Base-by-base conservation (phyloP, 2,797 vertebrate species). In the Melopsittacus undulatus region DNA sequence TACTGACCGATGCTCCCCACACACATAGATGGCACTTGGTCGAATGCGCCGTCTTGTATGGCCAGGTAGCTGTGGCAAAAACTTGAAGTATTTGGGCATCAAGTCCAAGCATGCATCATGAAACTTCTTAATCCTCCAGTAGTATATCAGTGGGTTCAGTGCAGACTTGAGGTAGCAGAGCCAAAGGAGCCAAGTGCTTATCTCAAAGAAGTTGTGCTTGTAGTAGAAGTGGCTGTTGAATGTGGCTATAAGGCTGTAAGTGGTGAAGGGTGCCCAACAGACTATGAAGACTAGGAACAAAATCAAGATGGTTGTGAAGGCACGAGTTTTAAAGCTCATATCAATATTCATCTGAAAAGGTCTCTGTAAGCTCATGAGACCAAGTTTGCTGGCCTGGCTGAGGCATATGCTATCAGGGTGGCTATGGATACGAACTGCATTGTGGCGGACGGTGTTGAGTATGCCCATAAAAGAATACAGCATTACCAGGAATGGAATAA, bases 301-400 rank as follows among this genome's bases (percentile, higher is more conserved):
- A 97, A 99, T 98, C 98, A 99, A 98, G 96, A 99, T 99, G 97
- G 99, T 99, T 97, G 99, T 99, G 98, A 99, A 99, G 98, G 99
- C 99, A 99, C 99, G 99, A 36, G 99, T 99, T 98, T 99, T 99
- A 98, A 99, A 99, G 98, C 99, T 99, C 99, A 99, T 99, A 98
- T 99, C 99, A n/a, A 99, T 98, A 97, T 99, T 99, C 98, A 99
- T 98, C 86, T 99, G 99, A 96, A 99, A 99, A 80, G 99, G 99
- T 96, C 98, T 98, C 97, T 99, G 99, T 22, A 99, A 98, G 96
- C 99, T 99, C 98, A 99, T 98, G 80, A 99, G 98, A 92, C 99
- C 99, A 90, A 99, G 98, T 83, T 99, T 99, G 97, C 99, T 99
- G 97, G 99, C 99, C 98, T 99, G 99, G 97, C 98, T 99, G 94